phyloP scores from a whole-genome alignment of 1,140 invertebrate species.

The Laupala kohalensis region DNA sequence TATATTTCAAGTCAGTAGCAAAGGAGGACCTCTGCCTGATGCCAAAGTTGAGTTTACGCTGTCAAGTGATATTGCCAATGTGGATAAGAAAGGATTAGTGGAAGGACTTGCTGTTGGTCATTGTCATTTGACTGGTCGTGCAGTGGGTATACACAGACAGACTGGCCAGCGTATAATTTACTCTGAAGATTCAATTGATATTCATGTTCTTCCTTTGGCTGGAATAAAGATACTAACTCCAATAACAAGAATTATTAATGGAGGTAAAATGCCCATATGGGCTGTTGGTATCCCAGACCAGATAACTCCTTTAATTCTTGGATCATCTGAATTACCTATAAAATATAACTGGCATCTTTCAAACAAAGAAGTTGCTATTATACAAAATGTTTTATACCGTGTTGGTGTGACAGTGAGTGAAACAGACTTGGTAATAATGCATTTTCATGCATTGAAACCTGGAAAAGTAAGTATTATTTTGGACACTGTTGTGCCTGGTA shows the following conservation, averaged over 20 bases:
- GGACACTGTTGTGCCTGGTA: conserved; percentile 28
- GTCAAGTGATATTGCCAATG: conserved; percentile 31
- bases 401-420: neutral
- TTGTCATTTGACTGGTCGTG: conserved; percentile 46
- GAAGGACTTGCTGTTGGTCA: conserved; percentile 46
- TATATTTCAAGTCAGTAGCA: conserved; percentile 47
- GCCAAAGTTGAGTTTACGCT: conserved; percentile 49
- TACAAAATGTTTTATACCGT: conserved; percentile 9
- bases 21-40: conserved; percentile 59
- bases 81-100: conserved; percentile 44
- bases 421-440: conserved; percentile 11
- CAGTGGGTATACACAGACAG: conserved; percentile 49
- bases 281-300: conserved; percentile 50
- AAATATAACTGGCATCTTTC: conserved; percentile 48
- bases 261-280: conserved; percentile 57
- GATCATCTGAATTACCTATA: conserved; percentile 44
- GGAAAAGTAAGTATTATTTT: conserved; percentile 38
- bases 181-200: conserved; percentile 52
- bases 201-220: conserved; percentile 53
- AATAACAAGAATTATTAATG: conserved; percentile 50
- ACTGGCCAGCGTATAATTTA: conserved; percentile 50
- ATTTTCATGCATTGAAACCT: conserved; percentile 29
- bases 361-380: conserved; percentile 21
- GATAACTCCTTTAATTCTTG: conserved; percentile 47
- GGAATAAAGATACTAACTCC: conserved; percentile 58